A percentile compares a stretch with the other conserved stretches of the same genome.
These are phyloP conservation scores for Dendroctonus valens DNA, from an alignment of 1,140 invertebrate genomes.

Conservation along the genomic window DNA sequence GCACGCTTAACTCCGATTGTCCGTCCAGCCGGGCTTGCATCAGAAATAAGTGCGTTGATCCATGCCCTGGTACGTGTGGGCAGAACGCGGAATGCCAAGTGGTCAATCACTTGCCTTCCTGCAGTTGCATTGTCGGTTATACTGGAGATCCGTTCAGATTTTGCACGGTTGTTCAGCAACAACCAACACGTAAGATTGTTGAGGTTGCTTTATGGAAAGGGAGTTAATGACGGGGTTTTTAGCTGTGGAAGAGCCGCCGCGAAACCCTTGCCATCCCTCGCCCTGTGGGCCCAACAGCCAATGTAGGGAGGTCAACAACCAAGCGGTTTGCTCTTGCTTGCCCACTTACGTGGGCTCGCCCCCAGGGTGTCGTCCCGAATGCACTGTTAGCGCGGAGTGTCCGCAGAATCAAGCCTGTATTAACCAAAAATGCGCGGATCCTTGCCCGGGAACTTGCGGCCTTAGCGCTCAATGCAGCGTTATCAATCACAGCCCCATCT, in stretches of 20 bases:
- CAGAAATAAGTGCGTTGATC: slow-evolving; percentile 64
- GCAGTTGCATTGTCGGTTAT: slow-evolving; percentile 59
- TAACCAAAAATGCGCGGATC: slow-evolving; percentile 70
- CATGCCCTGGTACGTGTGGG: slow-evolving; percentile 68
- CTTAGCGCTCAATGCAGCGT: slow-evolving; percentile 67
- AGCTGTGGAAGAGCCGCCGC: slow-evolving; percentile 50
- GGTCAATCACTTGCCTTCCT: slow-evolving; percentile 60
- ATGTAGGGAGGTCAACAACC: slow-evolving; percentile 61
- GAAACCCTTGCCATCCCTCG: slow-evolving; percentile 62
- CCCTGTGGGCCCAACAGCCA: slow-evolving; percentile 64
- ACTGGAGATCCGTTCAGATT: slow-evolving; percentile 64
- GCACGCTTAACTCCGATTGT: slow-evolving; percentile 65
- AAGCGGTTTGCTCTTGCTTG: slow-evolving; percentile 69
- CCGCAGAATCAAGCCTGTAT: slow-evolving; percentile 66
- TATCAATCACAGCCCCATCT: slow-evolving; percentile 70
- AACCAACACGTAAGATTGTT: slow-evolving; percentile 44
- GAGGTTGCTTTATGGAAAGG: slow-evolving; percentile 39
- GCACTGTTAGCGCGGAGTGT: slow-evolving; percentile 74
- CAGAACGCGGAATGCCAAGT: slow-evolving; percentile 63
- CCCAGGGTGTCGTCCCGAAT: slow-evolving; percentile 71
- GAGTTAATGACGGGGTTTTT: slow-evolving; percentile 28
- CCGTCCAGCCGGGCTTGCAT: slow-evolving; percentile 61
- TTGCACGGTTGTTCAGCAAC: slow-evolving; percentile 59
- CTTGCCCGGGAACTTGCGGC: slow-evolving; percentile 74
- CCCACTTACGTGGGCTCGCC: slow-evolving; percentile 60